A percentile compares a stretch with the other conserved stretches of the same genome.
Conservation (phyloP, 2,797 vertebrate species). For the Sciurus vulgaris region DNA sequence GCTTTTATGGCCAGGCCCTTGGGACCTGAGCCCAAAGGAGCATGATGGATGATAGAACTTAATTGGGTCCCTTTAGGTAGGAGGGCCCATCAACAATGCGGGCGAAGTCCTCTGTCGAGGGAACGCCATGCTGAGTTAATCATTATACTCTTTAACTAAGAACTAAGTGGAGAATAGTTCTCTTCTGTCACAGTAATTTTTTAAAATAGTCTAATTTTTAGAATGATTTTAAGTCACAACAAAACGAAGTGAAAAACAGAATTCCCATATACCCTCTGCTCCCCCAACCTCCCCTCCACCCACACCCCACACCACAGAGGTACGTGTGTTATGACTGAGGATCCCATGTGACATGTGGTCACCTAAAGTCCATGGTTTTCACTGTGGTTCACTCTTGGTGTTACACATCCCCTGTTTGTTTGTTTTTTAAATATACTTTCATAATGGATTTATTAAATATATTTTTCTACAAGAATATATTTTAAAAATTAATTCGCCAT, state of each 20-base stretch:
- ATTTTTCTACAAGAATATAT: too few species aligned
- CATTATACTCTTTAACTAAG: slow-evolving; percentile 63
- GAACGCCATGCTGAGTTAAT: slow-evolving; percentile 57
- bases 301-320: background rate
- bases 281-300: too few species aligned
- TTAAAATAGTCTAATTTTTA: slow-evolving; percentile 21
- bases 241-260: background rate
- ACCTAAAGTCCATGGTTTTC: background rate
- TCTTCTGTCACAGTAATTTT: background rate
- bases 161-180: background rate
- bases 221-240: background rate
- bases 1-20: slow-evolving; percentile 44
- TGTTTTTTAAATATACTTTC: too few species aligned
- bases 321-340: background rate
- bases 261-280: background rate
- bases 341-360: background rate
- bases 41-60: slow-evolving; percentile 67
- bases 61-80: slow-evolving; percentile 67
- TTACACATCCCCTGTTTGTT: background rate
- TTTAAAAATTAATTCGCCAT: too few species aligned
- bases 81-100: slow-evolving; percentile 49
- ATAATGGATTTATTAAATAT: too few species aligned
- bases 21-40: slow-evolving; percentile 19
- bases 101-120: background rate
- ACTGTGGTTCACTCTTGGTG: background rate